A percentile compares a stretch with the other conserved stretches of the same genome.
Conservation (phyloP, 2,888 invertebrate species). For the Acleris emargana region DNA sequence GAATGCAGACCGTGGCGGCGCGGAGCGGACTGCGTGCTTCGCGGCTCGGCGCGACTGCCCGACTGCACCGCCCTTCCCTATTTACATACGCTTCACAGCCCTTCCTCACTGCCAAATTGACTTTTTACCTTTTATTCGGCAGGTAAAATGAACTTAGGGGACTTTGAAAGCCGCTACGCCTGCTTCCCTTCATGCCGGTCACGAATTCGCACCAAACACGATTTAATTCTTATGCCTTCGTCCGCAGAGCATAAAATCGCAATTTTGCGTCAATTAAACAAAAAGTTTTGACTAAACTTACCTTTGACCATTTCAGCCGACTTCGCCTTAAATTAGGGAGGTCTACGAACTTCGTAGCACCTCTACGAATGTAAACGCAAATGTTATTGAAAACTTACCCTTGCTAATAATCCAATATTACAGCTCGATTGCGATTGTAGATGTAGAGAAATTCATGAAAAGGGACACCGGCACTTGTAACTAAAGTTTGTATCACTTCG, state of each 20-base stretch:
- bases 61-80: conserved; percentile 80
- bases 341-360: conserved; percentile 57
- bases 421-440: conserved; percentile 43
- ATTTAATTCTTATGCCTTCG: conserved; percentile 45
- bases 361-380: conserved; percentile 43
- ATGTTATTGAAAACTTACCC: conserved; percentile 33
- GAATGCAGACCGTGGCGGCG: conserved; percentile 44
- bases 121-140: conserved; percentile 82
- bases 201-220: conserved; percentile 49
- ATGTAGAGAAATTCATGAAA: conserved; percentile 53
- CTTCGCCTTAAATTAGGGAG: conserved; percentile 7
- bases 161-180: conserved; percentile 66
- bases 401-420: conserved; percentile 49
- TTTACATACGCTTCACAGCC: conserved; percentile 79
- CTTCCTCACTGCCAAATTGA: conserved; percentile 80
- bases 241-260: conserved; percentile 38
- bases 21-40: conserved; percentile 48
- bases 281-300: conserved; percentile 13
- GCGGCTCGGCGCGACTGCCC: conserved; percentile 42
- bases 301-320: conserved; percentile 17
- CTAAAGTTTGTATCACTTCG: conserved; percentile 66
- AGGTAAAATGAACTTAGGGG: conserved; percentile 80
- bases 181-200: conserved; percentile 58
- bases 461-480: conserved; percentile 68
- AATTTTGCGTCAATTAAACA: background rate